Evolutionary conservation across 1,140 invertebrate species (phyloP), one percentile per base, ranked within the genome.

Genomic region (Bombus polaris): DNA sequence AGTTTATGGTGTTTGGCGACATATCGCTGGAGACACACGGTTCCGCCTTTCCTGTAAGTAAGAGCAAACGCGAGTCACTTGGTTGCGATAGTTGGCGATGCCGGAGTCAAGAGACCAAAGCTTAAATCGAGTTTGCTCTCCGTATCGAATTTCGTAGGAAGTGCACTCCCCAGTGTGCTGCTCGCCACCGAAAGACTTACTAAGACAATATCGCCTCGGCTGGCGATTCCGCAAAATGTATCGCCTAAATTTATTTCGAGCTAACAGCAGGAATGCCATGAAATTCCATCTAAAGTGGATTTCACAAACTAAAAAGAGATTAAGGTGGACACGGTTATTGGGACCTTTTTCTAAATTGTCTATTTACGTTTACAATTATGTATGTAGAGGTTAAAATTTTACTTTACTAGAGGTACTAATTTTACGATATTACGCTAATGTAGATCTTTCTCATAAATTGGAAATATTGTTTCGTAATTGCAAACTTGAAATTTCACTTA

Each of bases 41-140:
- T 62, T 62, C 47, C 53, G 70, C 44, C 87, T 70, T 84, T 83
- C 37, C 72, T 65, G n/a, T 82, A 86, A 79, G 65, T 84, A 84
- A 87, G 74, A 87, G 39, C 77, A 66, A 62, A 76, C 85, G 66
- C 57, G 59, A 86, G 47, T 89, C 79, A 90, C 74, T 70, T 72
- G 76, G 42, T 37, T 73, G 79, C 66, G 66, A 90, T 89, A 90
- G 79, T 76, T 81, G 86, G 22, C 37, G 42, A 77, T 59, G 81
- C 57, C 65, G 73, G 71, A 89, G 88, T 87, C 89, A 82, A 81
- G 80, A 90, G 84, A 87, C 82, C 78, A 76, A 79, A 53, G 87
- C 81, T 91, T 91, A 91, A 91, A 90, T 90, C 81, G 87, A 90
- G 87, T 91, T 91, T 91, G 74, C 81, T 53, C 74, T 42, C 66